A percentile compares a stretch with the other conserved stretches of the same genome.
These are phyloP conservation scores for Ailuropoda melanoleuca DNA, from an alignment of 2,113 vertebrate species.

Conservation along the genomic window DNA sequence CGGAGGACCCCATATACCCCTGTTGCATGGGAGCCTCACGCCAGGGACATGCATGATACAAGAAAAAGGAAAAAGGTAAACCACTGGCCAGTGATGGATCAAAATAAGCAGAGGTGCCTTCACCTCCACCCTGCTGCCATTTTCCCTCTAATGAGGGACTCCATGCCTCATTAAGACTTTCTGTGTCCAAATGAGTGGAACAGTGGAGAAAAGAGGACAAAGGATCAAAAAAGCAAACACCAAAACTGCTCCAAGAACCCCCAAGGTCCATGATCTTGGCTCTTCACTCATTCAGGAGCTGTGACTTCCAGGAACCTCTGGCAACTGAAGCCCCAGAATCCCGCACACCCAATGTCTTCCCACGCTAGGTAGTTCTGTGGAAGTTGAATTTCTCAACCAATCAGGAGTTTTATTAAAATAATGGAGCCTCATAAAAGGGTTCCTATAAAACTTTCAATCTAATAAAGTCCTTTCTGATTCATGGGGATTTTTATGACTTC, in stretches of 20 bases:
- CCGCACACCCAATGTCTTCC: not conserved
- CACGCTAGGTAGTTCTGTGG: not conserved
- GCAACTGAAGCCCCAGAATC: not conserved
- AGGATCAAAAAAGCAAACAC: not conserved
- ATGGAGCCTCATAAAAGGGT: not conserved
- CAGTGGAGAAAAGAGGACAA: not conserved
- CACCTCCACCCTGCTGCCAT: too few species aligned
- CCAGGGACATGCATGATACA: not conserved
- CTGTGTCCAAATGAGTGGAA: not conserved
- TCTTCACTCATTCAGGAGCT: not conserved
- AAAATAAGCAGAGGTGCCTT: not conserved
- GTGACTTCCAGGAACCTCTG: not conserved
- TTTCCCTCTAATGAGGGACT: not conserved
- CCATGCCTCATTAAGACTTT: not conserved
- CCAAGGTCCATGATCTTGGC: not conserved
- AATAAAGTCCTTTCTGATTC: constrained; percentile 5
- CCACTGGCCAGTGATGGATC: not conserved
- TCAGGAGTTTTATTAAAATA: constrained; percentile 11
- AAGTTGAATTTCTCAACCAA: not conserved
- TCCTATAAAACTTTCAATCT: constrained; percentile 11
- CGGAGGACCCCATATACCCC: not conserved
- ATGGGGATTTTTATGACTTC: not conserved
- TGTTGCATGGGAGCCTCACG: not conserved
- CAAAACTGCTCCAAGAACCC: not conserved
- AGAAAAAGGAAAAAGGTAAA: not conserved